phyloP scores from a whole-genome alignment of 2,113 vertebrate genomes.

The Microtus oregoni region DNA sequence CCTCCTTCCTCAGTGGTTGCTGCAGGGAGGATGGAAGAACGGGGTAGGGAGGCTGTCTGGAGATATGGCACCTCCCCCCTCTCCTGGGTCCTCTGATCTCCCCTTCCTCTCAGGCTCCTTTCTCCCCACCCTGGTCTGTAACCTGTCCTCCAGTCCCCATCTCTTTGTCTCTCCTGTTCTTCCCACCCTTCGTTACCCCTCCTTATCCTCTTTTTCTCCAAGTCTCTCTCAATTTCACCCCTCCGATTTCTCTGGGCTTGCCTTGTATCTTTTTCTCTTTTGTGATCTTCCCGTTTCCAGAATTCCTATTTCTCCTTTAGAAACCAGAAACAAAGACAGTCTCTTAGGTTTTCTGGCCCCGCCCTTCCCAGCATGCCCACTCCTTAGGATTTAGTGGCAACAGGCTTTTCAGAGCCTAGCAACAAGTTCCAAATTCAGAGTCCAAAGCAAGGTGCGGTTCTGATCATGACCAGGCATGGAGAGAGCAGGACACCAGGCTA shows the following conservation, averaged over 20 bases:
- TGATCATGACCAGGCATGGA: not conserved
- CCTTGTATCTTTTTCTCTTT: not conserved
- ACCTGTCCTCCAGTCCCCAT: not conserved
- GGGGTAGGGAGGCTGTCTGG: not conserved
- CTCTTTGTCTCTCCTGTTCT: not conserved
- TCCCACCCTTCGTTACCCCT: not conserved
- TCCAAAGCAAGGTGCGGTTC: not conserved
- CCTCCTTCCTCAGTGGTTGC: conserved; percentile 20
- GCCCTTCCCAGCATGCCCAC: not conserved
- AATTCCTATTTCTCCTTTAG: conserved; percentile 2
- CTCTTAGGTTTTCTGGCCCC: not conserved
- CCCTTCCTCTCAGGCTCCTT: not conserved
- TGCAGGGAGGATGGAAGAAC: conserved; percentile 31
- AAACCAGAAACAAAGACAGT: not conserved
- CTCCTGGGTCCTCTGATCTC: not conserved
- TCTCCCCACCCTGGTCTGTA: not conserved
- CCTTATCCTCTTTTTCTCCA: not conserved
- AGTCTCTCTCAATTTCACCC: not conserved
- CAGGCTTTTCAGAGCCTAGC: not conserved
- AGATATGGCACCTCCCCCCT: not conserved
- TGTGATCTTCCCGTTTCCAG: not conserved
- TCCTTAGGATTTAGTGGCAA: not conserved
- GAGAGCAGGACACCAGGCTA: not conserved
- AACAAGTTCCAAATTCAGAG: not conserved
- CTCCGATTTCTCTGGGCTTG: not conserved